Base-by-base conservation (phyloP, 1,140 invertebrate species). In the Drosophila orena region DNA sequence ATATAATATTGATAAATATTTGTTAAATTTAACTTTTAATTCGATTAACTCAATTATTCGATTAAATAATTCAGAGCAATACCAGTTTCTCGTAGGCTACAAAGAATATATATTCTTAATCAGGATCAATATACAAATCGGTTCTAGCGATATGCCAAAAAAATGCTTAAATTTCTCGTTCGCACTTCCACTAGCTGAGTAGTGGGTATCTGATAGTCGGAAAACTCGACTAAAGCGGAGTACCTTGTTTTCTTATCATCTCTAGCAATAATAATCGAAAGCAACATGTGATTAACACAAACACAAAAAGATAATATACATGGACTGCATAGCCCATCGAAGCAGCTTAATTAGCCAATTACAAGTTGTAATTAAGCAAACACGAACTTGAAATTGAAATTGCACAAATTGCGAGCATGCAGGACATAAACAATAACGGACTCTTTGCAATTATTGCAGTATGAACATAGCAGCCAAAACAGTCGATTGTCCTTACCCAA, bases 271-370 rank as follows among this genome's bases (percentile, higher is more conserved):
- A 37, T 54, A 5, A 37, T 35, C 24, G 30, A 15, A 22, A 40
- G 37, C 52, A 5, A 30, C 10, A 20, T 15, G 1, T 10, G 24
- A 14, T 30, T n/a, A 3, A 44, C 17, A 46, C 30, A 10, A 47
- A 47, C 42, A 47, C 3, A 6, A 6, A 22, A 12, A 4, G 11
- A 34, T n/a, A 42, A 49, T 24, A 30, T 8, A 37, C 44, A 17
- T 22, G 15, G 30, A 35, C 15, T 14, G 11, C 49, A 30, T 22
- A 5, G 24, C 2, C 22, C 10, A 56, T 8, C 37, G 3, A 17
- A 17, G 24, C 35, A 49, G 30, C 43, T 70, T 70, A 57, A 70
- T 70, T 70, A 70, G 64, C 14, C 22, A 70, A 70, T 70, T 70
- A 70, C 64, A 57, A 14, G 35, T 70, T 70, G 42, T 70, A 55